Conservation (phyloP, 2,113 vertebrate genomes). For the Capra hircus region DNA sequence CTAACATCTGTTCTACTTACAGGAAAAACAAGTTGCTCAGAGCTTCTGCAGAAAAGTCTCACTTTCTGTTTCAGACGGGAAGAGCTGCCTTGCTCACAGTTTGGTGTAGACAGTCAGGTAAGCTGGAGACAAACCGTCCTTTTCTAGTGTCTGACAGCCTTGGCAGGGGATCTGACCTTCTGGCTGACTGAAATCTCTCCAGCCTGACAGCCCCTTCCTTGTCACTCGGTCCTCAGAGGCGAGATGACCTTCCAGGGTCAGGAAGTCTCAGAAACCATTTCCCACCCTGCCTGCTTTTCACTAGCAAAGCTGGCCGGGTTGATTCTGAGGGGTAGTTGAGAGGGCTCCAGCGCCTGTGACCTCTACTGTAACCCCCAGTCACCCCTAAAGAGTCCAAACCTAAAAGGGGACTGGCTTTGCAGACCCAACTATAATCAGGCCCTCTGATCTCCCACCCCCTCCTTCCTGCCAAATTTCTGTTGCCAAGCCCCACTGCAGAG, state of each 20-base stretch:
- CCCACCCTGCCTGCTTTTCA: background rate
- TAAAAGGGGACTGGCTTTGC: accelerated
- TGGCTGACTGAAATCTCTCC: background rate
- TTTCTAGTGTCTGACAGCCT: background rate
- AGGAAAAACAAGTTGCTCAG: background rate
- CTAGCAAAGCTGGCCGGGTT: background rate
- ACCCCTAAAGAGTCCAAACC: background rate
- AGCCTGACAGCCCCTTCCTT: background rate
- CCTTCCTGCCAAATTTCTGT: background rate
- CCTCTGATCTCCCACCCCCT: background rate
- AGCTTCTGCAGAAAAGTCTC: background rate
- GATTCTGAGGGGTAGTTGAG: background rate
- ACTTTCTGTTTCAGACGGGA: conserved; percentile 41
- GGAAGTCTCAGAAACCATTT: background rate
- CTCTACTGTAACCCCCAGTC: background rate
- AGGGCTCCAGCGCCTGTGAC: background rate
- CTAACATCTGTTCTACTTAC: background rate
- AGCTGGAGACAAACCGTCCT: background rate
- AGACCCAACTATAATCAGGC: background rate
- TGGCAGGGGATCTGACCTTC: background rate
- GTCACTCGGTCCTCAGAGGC: background rate
- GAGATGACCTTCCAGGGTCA: background rate
- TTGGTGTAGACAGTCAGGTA: background rate
- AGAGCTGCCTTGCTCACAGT: background rate
- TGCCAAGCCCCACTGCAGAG: background rate